A percentile compares a stretch with the other conserved stretches of the same genome.
These are phyloP conservation scores for Autographa gamma DNA, from an alignment of 2,888 invertebrate species.

Conservation along the genomic window DNA sequence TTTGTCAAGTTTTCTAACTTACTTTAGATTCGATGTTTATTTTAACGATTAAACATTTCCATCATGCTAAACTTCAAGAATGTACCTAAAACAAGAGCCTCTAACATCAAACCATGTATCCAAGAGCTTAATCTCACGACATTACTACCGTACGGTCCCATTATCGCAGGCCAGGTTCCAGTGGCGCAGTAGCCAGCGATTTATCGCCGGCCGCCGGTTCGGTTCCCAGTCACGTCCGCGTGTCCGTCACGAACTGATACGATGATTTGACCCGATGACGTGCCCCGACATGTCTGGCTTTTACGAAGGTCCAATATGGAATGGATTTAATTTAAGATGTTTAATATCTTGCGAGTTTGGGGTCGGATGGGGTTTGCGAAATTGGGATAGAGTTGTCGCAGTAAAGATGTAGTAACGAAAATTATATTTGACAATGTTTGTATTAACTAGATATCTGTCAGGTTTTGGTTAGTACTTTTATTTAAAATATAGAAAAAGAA, in stretches of 20 bases:
- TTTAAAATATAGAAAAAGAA: too few relatives aligned
- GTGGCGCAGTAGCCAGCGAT: slow-evolving; percentile 73
- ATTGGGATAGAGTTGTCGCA: neutral
- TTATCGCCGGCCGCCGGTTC: slow-evolving; percentile 80
- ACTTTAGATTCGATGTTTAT: too few relatives aligned
- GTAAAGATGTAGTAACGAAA: neutral
- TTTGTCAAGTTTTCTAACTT: too few relatives aligned
- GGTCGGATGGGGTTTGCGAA: neutral
- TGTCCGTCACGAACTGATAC: slow-evolving; percentile 82
- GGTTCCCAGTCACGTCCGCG: slow-evolving; percentile 83
- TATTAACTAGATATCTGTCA: too few relatives aligned
- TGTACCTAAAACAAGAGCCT: neutral
- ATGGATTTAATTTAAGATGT: slow-evolving; percentile 2
- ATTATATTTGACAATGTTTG: too few relatives aligned
- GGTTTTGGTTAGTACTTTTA: too few relatives aligned
- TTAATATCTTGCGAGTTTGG: slow-evolving; percentile 2
- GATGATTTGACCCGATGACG: slow-evolving; percentile 85
- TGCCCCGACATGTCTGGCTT: slow-evolving; percentile 56
- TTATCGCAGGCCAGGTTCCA: slow-evolving; percentile 41
- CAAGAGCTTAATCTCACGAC: slow-evolving; percentile 1
- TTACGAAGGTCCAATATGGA: slow-evolving; percentile 4
- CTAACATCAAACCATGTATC: neutral
- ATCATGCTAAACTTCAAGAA: too few relatives aligned
- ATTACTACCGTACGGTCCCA: neutral
- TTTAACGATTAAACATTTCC: too few relatives aligned